A percentile compares a stretch with the other conserved stretches of the same genome.
phyloP scores from a whole-genome alignment of 2,797 vertebrate genomes.

The Clarias laeviceps region DNA sequence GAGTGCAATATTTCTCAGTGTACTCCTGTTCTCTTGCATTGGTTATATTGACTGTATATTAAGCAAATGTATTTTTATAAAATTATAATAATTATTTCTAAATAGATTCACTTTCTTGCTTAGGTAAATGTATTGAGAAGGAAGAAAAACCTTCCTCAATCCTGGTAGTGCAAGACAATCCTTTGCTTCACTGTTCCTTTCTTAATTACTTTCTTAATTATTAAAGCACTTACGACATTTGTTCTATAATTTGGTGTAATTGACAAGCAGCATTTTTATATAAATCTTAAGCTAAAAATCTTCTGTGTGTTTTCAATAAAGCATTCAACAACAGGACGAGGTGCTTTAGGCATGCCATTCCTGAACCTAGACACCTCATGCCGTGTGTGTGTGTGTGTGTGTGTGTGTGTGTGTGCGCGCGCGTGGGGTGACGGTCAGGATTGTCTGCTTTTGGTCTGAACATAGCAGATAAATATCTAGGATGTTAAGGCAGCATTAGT shows the following conservation, averaged over 20 bases:
- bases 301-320: background rate
- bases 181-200: background rate
- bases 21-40: background rate
- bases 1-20: background rate
- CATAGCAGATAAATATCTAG: constrained; percentile 72
- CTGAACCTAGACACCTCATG: constrained; percentile 63
- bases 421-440: constrained; percentile 55
- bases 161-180: background rate
- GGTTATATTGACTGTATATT: background rate
- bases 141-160: background rate
- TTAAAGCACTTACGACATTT: background rate
- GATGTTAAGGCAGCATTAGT: constrained; percentile 74
- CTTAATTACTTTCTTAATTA: background rate
- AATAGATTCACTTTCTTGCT: background rate
- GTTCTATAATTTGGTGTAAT: constrained; percentile 1
- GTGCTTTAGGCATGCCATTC: constrained; percentile 20
- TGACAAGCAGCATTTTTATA: background rate
- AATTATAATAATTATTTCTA: background rate
- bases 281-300: background rate
- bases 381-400: constrained; percentile 16
- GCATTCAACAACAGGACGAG: background rate
- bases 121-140: background rate
- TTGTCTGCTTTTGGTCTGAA: constrained; percentile 71
- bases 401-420: background rate
- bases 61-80: background rate